Conservation (phyloP, 2,113 vertebrate species). For the Hemiscyllium ocellatum region DNA sequence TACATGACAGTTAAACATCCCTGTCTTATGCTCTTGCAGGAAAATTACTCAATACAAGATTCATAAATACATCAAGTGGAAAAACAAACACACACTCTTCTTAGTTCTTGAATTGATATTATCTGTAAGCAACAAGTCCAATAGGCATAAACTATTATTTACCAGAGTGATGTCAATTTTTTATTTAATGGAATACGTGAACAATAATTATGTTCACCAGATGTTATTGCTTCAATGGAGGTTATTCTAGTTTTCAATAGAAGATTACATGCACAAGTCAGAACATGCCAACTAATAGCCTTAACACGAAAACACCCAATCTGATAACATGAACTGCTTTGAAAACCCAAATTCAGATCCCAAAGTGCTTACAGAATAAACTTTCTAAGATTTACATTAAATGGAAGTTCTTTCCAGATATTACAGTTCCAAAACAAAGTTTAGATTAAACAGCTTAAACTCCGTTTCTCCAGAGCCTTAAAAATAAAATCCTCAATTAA, state of each 20-base stretch:
- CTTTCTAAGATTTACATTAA: neutral
- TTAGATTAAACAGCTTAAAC: neutral
- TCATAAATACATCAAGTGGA: neutral
- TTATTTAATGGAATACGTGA: neutral
- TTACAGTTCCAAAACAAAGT: neutral
- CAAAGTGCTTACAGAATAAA: no score
- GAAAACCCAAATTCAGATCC: no score
- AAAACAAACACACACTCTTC: neutral
- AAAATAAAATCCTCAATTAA: neutral
- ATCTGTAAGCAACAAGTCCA: neutral
- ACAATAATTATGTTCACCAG: neutral
- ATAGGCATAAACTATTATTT: no score
- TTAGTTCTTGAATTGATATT: neutral
- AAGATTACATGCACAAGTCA: neutral
- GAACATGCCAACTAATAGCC: neutral
- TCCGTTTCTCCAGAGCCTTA: neutral
- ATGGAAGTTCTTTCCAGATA: neutral
- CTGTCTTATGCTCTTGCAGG: neutral
- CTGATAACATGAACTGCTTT: no score
- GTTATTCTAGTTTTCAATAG: neutral
- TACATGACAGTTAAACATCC: neutral
- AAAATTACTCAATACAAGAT: neutral
- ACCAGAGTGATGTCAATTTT: no score
- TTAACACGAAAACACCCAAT: neutral
- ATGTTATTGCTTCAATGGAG: neutral